These are phyloP conservation scores for Palaemon carinicauda DNA, from an alignment of 1,140 invertebrate species.

Conservation along the genomic window DNA sequence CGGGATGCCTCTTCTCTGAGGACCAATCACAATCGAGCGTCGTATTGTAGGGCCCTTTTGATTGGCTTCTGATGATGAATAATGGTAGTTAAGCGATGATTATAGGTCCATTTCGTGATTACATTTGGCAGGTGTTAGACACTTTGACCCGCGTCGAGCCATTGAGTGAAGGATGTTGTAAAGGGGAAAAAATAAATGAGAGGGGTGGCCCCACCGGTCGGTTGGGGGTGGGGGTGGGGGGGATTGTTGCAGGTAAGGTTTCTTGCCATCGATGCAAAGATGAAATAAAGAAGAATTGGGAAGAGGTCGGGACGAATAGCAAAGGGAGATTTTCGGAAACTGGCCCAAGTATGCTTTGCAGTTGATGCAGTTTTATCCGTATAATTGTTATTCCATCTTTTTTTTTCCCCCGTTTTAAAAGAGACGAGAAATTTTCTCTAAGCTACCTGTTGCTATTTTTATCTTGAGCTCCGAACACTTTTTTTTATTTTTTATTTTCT, in stretches of 20 bases:
- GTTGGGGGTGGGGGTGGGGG: neutral
- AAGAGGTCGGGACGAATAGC: neutral
- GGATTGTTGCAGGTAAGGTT: too few relatives aligned
- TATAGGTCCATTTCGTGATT: conserved; percentile 40
- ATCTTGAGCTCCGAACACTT: too few relatives aligned
- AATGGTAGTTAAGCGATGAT: conserved; percentile 26
- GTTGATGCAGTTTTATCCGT: too few relatives aligned
- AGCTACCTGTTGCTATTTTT: too few relatives aligned
- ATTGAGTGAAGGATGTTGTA: neutral
- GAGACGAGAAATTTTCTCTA: too few relatives aligned
- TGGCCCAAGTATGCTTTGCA: too few relatives aligned
- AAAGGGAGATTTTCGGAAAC: neutral
- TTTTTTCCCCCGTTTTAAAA: too few relatives aligned
- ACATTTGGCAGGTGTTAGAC: conserved; percentile 37
- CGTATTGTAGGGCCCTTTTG: neutral
- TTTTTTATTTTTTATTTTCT: too few relatives aligned
- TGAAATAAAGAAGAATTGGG: neutral
- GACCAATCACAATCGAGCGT: conserved; percentile 7
- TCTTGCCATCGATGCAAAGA: too few relatives aligned
- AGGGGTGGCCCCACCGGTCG: too few relatives aligned
- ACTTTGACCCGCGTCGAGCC: neutral
- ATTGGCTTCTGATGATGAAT: conserved; percentile 41
- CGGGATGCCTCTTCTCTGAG: neutral
- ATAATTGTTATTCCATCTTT: too few relatives aligned
- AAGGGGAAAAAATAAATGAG: neutral